These are phyloP conservation scores for Xestia xanthographa DNA, from an alignment of 2,888 invertebrate species.

Conservation along the genomic window DNA sequence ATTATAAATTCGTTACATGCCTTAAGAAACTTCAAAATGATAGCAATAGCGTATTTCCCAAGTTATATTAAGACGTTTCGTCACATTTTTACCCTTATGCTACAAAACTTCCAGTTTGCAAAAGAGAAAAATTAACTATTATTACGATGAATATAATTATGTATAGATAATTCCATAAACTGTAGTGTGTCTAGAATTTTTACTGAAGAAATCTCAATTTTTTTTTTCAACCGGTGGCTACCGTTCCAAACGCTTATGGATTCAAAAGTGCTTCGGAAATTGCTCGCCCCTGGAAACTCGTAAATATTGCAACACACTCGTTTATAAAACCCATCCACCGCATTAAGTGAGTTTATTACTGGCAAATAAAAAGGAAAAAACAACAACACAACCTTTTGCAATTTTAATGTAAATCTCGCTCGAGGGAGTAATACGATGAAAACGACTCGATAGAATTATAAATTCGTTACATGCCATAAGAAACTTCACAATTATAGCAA, in stretches of 20 bases:
- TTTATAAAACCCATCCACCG: constrained; percentile 54
- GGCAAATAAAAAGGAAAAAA: constrained; percentile 47
- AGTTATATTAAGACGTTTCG: too few species aligned
- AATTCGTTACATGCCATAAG: too few species aligned
- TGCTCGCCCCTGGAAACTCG: constrained; percentile 22
- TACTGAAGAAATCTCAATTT: not conserved
- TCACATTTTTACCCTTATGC: too few species aligned
- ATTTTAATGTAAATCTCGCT: too few species aligned
- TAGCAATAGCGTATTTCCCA: too few species aligned
- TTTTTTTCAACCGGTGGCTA: too few species aligned
- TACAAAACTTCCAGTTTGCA: too few species aligned
- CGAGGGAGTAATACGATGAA: not conserved
- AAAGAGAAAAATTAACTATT: too few species aligned
- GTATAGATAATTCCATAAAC: not conserved
- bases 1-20: too few species aligned
- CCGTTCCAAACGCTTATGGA: constrained; percentile 2
- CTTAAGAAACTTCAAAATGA: too few species aligned
- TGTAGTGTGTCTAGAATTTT: not conserved
- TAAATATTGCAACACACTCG: constrained; percentile 41
- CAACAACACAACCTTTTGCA: constrained; percentile 28
- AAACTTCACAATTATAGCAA: not conserved
- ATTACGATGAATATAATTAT: too few species aligned
- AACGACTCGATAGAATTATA: not conserved
- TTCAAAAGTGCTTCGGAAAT: constrained; percentile 40
- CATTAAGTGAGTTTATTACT: constrained; percentile 54